phyloP scores from a whole-genome alignment of 1,140 invertebrate genomes.

The Sitobion miscanthi region DNA sequence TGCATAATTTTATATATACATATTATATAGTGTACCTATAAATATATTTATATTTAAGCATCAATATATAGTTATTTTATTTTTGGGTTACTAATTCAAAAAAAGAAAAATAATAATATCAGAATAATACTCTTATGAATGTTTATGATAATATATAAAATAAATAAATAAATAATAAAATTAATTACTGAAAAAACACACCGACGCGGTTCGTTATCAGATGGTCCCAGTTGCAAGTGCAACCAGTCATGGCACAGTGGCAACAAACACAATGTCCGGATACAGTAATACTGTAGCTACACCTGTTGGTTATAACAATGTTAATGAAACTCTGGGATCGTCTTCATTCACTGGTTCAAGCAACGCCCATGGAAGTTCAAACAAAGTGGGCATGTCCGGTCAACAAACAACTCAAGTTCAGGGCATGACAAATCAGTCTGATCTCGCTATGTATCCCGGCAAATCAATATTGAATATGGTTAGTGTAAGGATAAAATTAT shows the following conservation, averaged over 20 bases:
- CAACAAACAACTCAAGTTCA: slow-evolving; percentile 41
- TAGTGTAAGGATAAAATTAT: background rate
- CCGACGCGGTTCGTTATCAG: slow-evolving; percentile 55
- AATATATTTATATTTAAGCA: slow-evolving; percentile 5
- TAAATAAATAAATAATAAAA: slow-evolving; percentile 47
- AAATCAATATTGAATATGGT: slow-evolving; percentile 43
- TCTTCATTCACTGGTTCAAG: slow-evolving; percentile 48
- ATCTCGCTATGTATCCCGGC: slow-evolving; percentile 47
- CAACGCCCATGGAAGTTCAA: slow-evolving; percentile 46
- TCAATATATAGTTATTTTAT: slow-evolving; percentile 32
- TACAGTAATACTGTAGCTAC: slow-evolving; percentile 44
- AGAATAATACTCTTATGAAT: slow-evolving; percentile 30
- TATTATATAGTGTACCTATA: background rate
- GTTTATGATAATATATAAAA: slow-evolving; percentile 48
- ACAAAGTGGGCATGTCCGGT: slow-evolving; percentile 44
- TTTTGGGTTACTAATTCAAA: slow-evolving; percentile 41
- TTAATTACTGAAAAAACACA: slow-evolving; percentile 53
- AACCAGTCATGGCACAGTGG: slow-evolving; percentile 39
- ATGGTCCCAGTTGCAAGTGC: slow-evolving; percentile 45
- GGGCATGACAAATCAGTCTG: slow-evolving; percentile 35
- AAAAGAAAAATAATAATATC: slow-evolving; percentile 40
- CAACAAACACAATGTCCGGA: slow-evolving; percentile 38
- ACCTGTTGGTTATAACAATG: slow-evolving; percentile 40
- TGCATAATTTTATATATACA: background rate
- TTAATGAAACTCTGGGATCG: slow-evolving; percentile 41